These are phyloP conservation scores for Diglossa cyanea DNA, from an alignment of 2,797 vertebrate genomes.

Conservation along the genomic window DNA sequence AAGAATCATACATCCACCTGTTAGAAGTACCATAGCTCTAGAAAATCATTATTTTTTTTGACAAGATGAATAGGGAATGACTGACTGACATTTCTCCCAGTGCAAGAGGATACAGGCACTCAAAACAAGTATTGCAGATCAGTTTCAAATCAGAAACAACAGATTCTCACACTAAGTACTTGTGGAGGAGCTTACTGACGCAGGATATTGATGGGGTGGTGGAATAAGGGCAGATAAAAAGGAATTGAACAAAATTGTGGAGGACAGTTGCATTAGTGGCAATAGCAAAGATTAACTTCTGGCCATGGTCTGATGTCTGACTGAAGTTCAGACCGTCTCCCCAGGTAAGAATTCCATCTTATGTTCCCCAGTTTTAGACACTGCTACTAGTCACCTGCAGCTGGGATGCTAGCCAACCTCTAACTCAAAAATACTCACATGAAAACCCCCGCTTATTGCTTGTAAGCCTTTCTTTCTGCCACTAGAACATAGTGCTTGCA, in stretches of 20 bases:
- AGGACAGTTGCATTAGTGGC: not conserved
- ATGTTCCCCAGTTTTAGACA: not conserved
- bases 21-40: not conserved
- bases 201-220: not conserved
- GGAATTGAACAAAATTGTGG: not conserved
- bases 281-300: not conserved
- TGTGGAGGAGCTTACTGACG: not conserved
- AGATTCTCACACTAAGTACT: not conserved
- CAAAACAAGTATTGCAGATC: not conserved
- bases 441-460: not conserved
- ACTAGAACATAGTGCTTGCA: not conserved
- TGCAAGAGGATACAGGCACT: not conserved
- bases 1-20: not conserved
- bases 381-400: not conserved
- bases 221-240: not conserved
- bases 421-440: not conserved
- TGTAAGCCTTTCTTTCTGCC: not conserved
- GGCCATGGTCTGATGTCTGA: not conserved
- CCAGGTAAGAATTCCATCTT: not conserved
- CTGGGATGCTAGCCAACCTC: not conserved
- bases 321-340: not conserved
- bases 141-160: not conserved
- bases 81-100: not conserved
- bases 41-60: not conserved
- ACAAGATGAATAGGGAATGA: not conserved